Conservation (phyloP, 2,113 vertebrate genomes). For the Tichodroma muraria region DNA sequence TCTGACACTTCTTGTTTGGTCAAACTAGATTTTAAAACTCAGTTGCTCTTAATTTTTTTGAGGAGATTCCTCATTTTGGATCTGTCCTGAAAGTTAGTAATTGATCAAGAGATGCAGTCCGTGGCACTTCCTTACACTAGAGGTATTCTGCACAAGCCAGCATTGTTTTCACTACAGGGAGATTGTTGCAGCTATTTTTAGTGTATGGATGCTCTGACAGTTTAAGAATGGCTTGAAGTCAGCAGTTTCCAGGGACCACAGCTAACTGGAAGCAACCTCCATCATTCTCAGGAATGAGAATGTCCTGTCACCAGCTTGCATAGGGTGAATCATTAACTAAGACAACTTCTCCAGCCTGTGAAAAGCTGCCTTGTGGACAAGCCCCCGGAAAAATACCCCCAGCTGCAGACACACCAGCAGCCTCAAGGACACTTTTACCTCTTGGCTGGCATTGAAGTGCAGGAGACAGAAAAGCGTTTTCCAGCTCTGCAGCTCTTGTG, state of each 20-base stretch:
- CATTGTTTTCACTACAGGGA: not conserved
- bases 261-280: not conserved
- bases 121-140: not conserved
- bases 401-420: not conserved
- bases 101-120: not conserved
- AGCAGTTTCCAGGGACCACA: conserved; percentile 1
- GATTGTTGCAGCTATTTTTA: conserved; percentile 24
- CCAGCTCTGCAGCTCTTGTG: not conserved
- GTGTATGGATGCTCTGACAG: not conserved
- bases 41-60: not conserved
- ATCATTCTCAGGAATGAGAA: not conserved
- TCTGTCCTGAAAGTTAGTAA: not conserved
- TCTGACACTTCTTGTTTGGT: not conserved
- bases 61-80: not conserved
- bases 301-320: not conserved
- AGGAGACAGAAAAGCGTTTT: not conserved
- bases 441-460: not conserved
- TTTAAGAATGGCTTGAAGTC: conserved; percentile 32
- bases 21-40: not conserved
- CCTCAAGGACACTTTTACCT: not conserved
- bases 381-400: not conserved
- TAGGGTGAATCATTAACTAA: not conserved
- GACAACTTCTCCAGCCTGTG: not conserved
- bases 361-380: not conserved
- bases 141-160: not conserved